A percentile compares a stretch with the other conserved stretches of the same genome.
Evolutionary conservation across 2,113 vertebrate species (phyloP).

Genomic region (Festucalex cinctus): DNA sequence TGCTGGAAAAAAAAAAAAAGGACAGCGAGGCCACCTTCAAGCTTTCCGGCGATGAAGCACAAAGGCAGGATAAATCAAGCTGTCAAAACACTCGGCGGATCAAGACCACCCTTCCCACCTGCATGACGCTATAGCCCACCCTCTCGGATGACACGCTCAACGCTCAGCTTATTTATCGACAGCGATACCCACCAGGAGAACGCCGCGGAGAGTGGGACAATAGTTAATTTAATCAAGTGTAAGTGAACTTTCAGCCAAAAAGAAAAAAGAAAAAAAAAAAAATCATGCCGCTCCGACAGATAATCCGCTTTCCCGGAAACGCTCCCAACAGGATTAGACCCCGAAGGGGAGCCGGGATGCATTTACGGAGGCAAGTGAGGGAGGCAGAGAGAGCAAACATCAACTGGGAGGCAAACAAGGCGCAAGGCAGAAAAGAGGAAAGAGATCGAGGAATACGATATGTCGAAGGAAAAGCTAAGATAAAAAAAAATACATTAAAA

Average conservation of each 20-base stretch:
- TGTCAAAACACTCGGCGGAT: constrained; percentile 33
- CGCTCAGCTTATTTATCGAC: constrained; percentile 59
- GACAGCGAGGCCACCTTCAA: constrained; percentile 42
- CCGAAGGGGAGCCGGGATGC: constrained; percentile 59
- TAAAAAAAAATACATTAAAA: constrained; percentile 8
- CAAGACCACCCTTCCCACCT: constrained; percentile 5
- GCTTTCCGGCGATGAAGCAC: constrained; percentile 39
- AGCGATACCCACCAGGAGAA: constrained; percentile 53
- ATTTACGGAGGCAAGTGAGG: constrained; percentile 32
- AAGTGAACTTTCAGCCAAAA: constrained; percentile 63
- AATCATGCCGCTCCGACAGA: constrained; percentile 63
- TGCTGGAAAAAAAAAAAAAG: constrained; percentile 53
- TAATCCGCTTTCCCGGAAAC: constrained; percentile 74
- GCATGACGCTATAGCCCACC: neutral
- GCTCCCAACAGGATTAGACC: constrained; percentile 72
- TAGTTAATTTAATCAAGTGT: constrained; percentile 75
- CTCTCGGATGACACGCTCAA: constrained; percentile 38
- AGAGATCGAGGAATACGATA: neutral
- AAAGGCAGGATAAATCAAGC: constrained; percentile 50
- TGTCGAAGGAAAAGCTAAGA: neutral
- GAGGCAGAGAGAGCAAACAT: neutral
- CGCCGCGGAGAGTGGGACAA: constrained; percentile 59
- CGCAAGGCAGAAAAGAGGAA: neutral
- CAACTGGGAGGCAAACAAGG: neutral
- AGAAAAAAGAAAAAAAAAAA: constrained; percentile 39